Percentiles rank a stretch among this genome's conserved stretches.
Conservation (phyloP, 2,888 invertebrate genomes). For the Aleiodes alternator region DNA sequence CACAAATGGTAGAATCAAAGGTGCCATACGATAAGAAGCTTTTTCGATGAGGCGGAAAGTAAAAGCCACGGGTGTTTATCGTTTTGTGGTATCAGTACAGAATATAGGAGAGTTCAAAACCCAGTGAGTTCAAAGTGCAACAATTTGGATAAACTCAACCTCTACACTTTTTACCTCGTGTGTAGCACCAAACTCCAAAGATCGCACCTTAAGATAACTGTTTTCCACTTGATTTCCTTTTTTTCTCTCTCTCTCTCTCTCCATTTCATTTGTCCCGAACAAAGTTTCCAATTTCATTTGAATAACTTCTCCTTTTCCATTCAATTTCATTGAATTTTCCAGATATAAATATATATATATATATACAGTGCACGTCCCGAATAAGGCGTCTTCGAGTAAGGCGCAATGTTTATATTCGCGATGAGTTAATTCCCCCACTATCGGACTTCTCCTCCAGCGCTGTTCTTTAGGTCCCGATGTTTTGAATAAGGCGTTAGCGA, state of each 20-base stretch:
- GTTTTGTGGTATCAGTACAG: constrained; percentile 33
- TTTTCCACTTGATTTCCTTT: constrained; percentile 14
- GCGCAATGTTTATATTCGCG: too few relatives aligned
- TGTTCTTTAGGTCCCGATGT: too few relatives aligned
- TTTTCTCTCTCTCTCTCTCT: not conserved
- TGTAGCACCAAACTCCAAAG: constrained; percentile 36
- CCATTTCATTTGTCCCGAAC: constrained; percentile 19
- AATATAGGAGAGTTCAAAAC: constrained; percentile 19
- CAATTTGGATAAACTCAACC: constrained; percentile 44
- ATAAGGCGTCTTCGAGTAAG: too few relatives aligned
- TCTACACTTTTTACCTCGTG: constrained; percentile 33
- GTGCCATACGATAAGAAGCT: not conserved
- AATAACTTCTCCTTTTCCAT: constrained; percentile 1
- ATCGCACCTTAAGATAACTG: constrained; percentile 36
- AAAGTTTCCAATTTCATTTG: constrained; percentile 27
- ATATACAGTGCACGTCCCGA: too few relatives aligned
- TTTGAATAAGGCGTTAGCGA: too few relatives aligned
- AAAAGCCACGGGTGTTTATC: constrained; percentile 20
- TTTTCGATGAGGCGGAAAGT: not conserved
- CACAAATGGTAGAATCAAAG: constrained; percentile 3
- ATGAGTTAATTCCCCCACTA: too few relatives aligned
- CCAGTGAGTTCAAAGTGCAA: constrained; percentile 43
- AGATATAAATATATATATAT: not conserved
- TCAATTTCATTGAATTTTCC: constrained; percentile 13
- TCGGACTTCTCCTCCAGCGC: too few relatives aligned